Evolutionary conservation across 2,888 invertebrate genomes (phyloP).

Genomic region (Eupelmus urozonus): DNA sequence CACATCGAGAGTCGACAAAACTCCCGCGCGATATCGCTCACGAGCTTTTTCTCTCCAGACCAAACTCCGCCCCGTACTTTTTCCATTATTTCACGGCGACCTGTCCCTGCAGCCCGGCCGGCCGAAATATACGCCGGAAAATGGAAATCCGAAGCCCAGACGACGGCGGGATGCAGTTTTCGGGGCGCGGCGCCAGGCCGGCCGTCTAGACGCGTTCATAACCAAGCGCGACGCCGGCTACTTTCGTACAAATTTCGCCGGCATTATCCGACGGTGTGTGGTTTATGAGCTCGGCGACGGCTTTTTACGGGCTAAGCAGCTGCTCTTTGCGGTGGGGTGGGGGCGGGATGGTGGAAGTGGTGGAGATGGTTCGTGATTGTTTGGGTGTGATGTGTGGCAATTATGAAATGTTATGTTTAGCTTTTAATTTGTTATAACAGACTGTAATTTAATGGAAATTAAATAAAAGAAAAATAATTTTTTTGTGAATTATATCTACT

Average conservation of each 20-base stretch:
- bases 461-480: too few species aligned
- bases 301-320: constrained; percentile 25
- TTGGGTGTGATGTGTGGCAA: too few species aligned
- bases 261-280: background rate
- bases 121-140: constrained; percentile 13
- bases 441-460: too few species aligned
- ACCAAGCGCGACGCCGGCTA: constrained; percentile 25
- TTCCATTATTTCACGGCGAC: constrained; percentile 44
- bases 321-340: background rate
- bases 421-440: too few species aligned
- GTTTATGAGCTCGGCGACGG: background rate
- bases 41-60: background rate
- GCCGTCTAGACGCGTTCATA: constrained; percentile 54
- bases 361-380: too few species aligned
- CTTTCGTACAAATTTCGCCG: background rate
- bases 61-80: constrained; percentile 5
- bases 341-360: too few species aligned
- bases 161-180: constrained; percentile 19
- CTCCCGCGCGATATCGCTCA: too few species aligned
- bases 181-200: constrained; percentile 41
- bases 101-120: background rate
- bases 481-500: too few species aligned
- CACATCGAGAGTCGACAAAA: too few species aligned
- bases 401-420: too few species aligned
- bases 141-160: constrained; percentile 42